phyloP scores from a whole-genome alignment of 1,140 invertebrate species.

The Phocides pigmalion region DNA sequence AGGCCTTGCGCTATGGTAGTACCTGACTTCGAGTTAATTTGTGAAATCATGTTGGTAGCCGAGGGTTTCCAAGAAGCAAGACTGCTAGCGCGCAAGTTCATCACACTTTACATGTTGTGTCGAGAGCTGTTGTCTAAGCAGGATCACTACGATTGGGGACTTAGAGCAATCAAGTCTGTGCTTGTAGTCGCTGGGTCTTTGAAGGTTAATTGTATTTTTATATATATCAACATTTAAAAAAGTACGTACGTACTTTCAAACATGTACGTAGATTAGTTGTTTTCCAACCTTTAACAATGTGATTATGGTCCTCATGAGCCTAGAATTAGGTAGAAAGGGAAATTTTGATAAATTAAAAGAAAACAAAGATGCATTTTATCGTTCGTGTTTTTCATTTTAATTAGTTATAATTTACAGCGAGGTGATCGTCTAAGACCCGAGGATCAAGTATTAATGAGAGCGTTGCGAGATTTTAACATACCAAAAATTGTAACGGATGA shows the following conservation, averaged over 20 bases:
- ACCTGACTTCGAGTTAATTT: constrained; percentile 98
- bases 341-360: no score
- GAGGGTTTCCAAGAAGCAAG: constrained; percentile 98
- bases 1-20: constrained; percentile 99
- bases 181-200: constrained; percentile 97
- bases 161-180: constrained; percentile 98
- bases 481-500: constrained; percentile 97
- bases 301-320: no score
- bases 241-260: no score
- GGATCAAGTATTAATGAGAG: constrained; percentile 98
- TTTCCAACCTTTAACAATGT: no score
- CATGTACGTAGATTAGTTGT: no score
- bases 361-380: no score
- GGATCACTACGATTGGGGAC: constrained; percentile 98
- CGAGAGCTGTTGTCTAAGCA: constrained; percentile 98
- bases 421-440: constrained; percentile 96
- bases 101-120: constrained; percentile 97
- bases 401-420: no score
- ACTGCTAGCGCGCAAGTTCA: constrained; percentile 96
- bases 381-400: no score
- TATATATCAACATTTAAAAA: constrained; percentile 6
- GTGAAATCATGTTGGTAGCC: constrained; percentile 99
- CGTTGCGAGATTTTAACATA: constrained; percentile 97
- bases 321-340: no score
- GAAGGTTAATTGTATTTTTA: constrained; percentile 86